A percentile compares a stretch with the other conserved stretches of the same genome.
Evolutionary conservation across 2,113 vertebrate species (phyloP).

Genomic region (Daubentonia madagascariensis): DNA sequence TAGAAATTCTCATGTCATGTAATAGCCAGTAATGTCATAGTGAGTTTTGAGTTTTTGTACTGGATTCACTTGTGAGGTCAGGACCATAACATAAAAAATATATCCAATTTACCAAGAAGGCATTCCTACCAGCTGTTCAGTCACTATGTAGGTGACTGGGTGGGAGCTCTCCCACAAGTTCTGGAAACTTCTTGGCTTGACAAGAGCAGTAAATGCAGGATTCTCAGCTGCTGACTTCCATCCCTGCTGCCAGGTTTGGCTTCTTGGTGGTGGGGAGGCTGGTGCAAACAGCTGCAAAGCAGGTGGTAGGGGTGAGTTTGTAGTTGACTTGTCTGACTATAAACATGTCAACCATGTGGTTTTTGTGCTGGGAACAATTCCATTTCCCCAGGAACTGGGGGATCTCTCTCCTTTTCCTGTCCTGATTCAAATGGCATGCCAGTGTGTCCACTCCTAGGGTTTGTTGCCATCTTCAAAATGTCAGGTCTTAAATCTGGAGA

Average conservation of each 20-base stretch:
- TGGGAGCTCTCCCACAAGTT: not conserved
- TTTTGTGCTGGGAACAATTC: slow-evolving; percentile 92
- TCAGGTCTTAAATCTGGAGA: slow-evolving; percentile 88
- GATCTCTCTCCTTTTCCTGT: slow-evolving; percentile 92
- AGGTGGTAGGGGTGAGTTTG: slow-evolving; percentile 91
- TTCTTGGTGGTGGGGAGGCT: not conserved
- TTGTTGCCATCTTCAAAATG: slow-evolving; percentile 94
- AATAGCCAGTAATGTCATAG: not conserved
- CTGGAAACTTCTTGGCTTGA: not conserved
- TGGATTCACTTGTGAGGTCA: not conserved
- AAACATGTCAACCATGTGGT: slow-evolving; percentile 89
- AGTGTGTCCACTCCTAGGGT: slow-evolving; percentile 93
- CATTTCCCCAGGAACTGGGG: slow-evolving; percentile 91
- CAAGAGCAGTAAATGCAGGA: not conserved
- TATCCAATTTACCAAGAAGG: not conserved
- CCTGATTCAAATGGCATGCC: slow-evolving; percentile 83
- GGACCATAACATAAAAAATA: not conserved
- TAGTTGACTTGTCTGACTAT: slow-evolving; percentile 90
- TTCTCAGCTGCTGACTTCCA: not conserved
- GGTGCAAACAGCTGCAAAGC: slow-evolving; percentile 90
- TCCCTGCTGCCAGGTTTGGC: not conserved
- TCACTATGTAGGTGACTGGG: not conserved
- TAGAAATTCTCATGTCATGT: not conserved
- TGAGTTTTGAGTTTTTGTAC: not conserved
- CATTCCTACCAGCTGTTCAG: not conserved